phyloP scores from a whole-genome alignment of 2,888 invertebrate genomes.

The Dicroscelio sp. region DNA sequence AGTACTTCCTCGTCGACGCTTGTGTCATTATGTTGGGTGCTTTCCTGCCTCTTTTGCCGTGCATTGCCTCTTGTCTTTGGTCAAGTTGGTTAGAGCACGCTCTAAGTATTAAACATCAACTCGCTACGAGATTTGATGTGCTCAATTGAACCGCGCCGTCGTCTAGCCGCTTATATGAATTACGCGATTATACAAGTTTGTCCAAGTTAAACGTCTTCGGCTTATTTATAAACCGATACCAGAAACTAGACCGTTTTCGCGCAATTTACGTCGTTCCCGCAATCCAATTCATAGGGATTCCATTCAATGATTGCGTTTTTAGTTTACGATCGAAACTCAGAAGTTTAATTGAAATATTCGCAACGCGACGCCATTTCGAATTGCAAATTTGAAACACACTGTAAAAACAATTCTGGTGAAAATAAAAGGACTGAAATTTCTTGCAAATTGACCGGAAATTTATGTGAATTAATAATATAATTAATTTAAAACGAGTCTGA shows the following conservation, averaged over 20 bases:
- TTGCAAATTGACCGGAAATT: no score
- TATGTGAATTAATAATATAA: no score
- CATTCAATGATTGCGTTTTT: slow-evolving; percentile 32
- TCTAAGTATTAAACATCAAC: slow-evolving; percentile 77
- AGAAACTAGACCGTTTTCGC: neutral
- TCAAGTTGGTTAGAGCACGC: slow-evolving; percentile 82
- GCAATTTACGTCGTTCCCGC: neutral
- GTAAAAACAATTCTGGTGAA: neutral
- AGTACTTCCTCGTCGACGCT: slow-evolving; percentile 45
- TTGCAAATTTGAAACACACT: neutral
- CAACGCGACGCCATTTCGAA: neutral
- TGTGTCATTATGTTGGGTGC: slow-evolving; percentile 67
- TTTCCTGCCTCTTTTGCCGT: slow-evolving; percentile 55
- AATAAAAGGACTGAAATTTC: no score
- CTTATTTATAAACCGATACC: slow-evolving; percentile 56
- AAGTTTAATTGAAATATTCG: slow-evolving; percentile 23
- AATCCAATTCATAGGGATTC: neutral
- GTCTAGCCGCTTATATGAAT: slow-evolving; percentile 52
- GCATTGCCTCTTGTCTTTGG: slow-evolving; percentile 74
- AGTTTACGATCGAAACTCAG: slow-evolving; percentile 23
- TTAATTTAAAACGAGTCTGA: no score
- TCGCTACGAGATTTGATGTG: slow-evolving; percentile 72
- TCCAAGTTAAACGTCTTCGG: slow-evolving; percentile 29
- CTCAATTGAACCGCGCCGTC: slow-evolving; percentile 68
- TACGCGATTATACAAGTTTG: slow-evolving; percentile 65